These are phyloP conservation scores for Isurus oxyrinchus DNA, from an alignment of 2,113 vertebrate genomes.

Conservation along the genomic window DNA sequence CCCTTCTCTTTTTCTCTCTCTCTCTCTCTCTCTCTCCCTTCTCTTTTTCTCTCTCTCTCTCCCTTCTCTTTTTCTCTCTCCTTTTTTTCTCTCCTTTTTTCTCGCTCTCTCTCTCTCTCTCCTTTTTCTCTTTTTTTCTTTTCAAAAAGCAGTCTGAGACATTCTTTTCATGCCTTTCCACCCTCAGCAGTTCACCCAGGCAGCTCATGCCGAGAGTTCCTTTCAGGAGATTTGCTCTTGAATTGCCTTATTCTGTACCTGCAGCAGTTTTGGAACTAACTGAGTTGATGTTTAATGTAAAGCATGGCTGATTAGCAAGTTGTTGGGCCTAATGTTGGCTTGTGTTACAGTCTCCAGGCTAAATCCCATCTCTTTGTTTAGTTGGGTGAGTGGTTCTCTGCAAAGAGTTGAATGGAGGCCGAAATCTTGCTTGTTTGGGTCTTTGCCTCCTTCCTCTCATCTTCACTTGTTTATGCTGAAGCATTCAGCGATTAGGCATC, in stretches of 20 bases:
- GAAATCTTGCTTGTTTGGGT: background rate
- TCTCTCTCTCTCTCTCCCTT: background rate
- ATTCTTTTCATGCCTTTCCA: background rate
- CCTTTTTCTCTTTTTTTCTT: background rate
- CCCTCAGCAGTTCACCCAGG: background rate
- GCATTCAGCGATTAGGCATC: background rate
- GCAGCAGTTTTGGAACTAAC: conserved; percentile 1
- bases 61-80: background rate
- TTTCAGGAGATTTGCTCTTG: background rate
- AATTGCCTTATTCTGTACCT: background rate
- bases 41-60: background rate
- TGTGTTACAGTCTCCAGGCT: conserved; percentile 25
- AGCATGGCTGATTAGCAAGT: background rate
- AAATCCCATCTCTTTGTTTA: background rate
- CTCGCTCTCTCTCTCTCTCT: background rate
- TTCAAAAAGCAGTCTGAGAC: background rate
- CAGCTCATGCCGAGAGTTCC: background rate
- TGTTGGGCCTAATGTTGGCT: conserved; percentile 14
- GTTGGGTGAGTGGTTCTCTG: background rate
- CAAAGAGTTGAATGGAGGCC: background rate
- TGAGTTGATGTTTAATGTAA: background rate
- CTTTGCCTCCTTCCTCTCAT: background rate
- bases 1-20: no score
- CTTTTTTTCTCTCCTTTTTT: no score
- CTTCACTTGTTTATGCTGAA: background rate